Conservation (phyloP, 2,113 vertebrate species). For the Struthio camelus region DNA sequence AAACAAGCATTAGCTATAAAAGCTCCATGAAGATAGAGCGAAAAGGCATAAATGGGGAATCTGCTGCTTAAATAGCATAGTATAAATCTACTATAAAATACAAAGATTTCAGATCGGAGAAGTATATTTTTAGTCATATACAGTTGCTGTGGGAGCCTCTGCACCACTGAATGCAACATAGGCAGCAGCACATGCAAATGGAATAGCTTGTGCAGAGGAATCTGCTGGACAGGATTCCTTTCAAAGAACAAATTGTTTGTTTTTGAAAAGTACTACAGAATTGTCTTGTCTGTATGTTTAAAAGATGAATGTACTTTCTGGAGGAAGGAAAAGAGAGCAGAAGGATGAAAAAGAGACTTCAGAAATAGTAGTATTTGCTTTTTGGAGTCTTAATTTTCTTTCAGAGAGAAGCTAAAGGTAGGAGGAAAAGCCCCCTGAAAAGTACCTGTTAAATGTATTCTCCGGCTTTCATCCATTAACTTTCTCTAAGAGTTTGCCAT, state of each 20-base stretch:
- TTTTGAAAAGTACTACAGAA: not conserved
- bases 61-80: not conserved
- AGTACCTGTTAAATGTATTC: not conserved
- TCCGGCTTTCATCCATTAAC: not conserved
- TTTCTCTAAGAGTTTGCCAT: slow-evolving; percentile 9
- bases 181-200: fast-evolving
- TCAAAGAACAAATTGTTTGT: not conserved
- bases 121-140: not conserved
- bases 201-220: not conserved
- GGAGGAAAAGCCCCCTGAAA: not conserved
- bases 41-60: not conserved
- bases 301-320: not conserved
- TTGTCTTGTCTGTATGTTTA: not conserved
- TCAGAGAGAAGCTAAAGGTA: not conserved
- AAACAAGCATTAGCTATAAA: not conserved
- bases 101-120: not conserved
- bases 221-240: not conserved
- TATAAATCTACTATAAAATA: not conserved
- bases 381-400: not conserved
- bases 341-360: not conserved
- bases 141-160: not conserved
- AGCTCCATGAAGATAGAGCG: not conserved
- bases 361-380: not conserved
- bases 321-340: not conserved
- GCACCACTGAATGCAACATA: not conserved